Percentiles rank a stretch among this genome's conserved stretches.
phyloP scores from a whole-genome alignment of 2,888 invertebrate species.

The Limnephilus rhombicus region DNA sequence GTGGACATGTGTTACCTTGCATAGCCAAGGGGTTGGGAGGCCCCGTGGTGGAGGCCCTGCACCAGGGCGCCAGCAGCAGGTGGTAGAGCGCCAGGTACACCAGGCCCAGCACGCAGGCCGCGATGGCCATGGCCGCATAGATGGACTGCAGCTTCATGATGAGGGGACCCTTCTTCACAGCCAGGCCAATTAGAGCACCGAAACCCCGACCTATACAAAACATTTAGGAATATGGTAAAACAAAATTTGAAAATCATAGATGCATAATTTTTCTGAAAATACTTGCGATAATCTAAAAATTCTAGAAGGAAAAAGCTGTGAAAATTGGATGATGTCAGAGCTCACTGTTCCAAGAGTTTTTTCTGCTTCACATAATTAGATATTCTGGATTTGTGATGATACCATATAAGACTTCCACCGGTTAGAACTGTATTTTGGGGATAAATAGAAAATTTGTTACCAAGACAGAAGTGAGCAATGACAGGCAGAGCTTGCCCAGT shows the following conservation, averaged over 20 bases:
- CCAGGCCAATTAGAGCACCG: conserved; percentile 83
- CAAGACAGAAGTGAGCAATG: conserved; percentile 87
- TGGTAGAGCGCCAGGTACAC: conserved; percentile 86
- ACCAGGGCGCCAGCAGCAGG: conserved; percentile 84
- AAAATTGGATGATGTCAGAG: not conserved
- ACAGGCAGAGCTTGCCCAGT: conserved; percentile 89
- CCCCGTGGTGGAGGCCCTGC: conserved; percentile 82
- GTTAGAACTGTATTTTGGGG: not conserved
- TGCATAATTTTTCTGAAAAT: not conserved
- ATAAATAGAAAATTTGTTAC: conserved; percentile 70
- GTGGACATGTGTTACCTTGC: conserved; percentile 76
- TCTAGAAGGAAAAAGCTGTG: not conserved
- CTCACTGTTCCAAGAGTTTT: not conserved
- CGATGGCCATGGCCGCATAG: conserved; percentile 82
- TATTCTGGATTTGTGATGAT: no score
- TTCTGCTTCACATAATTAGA: not conserved
- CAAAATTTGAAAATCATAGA: not conserved
- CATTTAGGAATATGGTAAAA: not conserved
- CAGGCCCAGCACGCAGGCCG: conserved; percentile 81
- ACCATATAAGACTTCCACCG: not conserved
- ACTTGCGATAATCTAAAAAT: not conserved
- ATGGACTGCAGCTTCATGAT: conserved; percentile 74
- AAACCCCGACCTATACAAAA: conserved; percentile 81
- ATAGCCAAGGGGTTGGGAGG: conserved; percentile 81
- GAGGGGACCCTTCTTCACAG: conserved; percentile 73